Conservation (phyloP, 2,797 vertebrate genomes). For the Poecilia wingei region DNA sequence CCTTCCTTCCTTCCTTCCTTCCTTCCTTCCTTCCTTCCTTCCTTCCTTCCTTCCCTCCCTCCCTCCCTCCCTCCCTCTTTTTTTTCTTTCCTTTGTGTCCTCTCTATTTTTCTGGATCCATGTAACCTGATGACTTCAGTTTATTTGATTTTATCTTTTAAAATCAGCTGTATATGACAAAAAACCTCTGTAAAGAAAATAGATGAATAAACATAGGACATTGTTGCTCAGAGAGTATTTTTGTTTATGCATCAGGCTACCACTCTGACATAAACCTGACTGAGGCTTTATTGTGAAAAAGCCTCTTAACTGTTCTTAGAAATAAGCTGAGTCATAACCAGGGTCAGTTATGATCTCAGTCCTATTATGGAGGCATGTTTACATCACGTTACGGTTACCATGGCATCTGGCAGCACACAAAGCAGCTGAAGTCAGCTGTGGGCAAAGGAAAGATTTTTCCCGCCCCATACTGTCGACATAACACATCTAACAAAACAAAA, state of each 20-base stretch:
- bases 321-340: constrained; percentile 1
- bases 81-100: not conserved
- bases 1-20: not conserved
- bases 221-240: not conserved
- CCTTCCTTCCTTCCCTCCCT: not conserved
- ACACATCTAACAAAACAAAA: not conserved
- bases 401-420: not conserved
- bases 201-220: not conserved
- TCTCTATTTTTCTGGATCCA: not conserved
- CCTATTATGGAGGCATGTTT: constrained; percentile 5
- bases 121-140: too few species aligned
- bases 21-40: not conserved
- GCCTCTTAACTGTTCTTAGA: constrained; percentile 2
- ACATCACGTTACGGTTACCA: constrained; percentile 1
- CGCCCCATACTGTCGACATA: not conserved
- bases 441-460: not conserved
- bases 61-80: too few species aligned
- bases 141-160: too few species aligned
- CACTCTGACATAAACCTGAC: not conserved
- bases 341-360: constrained; percentile 5
- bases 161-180: not conserved
- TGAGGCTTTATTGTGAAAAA: not conserved
- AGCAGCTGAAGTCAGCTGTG: not conserved
- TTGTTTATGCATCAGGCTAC: not conserved
- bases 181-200: not conserved